Evolutionary conservation across 2,888 invertebrate species (phyloP), one percentile per base, ranked within the genome.

Genomic region (Amorpha juglandis): DNA sequence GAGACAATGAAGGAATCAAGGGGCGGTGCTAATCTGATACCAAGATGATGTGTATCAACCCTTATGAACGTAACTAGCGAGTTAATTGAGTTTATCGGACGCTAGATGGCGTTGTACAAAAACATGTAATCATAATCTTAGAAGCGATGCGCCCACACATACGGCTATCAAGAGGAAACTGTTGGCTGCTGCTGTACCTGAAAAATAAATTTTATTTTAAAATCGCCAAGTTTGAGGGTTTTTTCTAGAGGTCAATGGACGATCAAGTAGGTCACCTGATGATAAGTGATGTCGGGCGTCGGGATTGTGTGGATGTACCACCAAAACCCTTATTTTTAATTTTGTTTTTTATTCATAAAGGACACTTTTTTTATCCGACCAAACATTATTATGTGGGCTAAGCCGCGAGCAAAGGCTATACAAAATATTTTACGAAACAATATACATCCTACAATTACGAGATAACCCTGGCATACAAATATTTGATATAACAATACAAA

Each of bases 41-140:
- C 42, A 42, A 7, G 2, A 8, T 42, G 42, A 45, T 45, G 45
- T 45, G 14, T 45, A 14, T 14, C 45, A 45, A 45, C 45, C 45
- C 71, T 69, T 33, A 53, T 35, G 1, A 33, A 53, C 53, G n/a
- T 74, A 68, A 74, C 68, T 74, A 76, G 74, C 73, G 74, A 74
- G 73, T 69, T 78, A 78, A 78, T 78, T 78, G 77, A 77, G 75
- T 74, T 71, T 74, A 70, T 55, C 64, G 63, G 65, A 45, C 64
- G 67, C 67, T 65, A 45, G 42, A 67, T 63, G 66, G 63, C 65
- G 51, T 69, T 67, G 67, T 64, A 68, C 65, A 66, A 65, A 65
- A 52, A 64, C 27, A 68, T 69, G 71, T 67, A 72, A 83, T 84
- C 83, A 84, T 83, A 84, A 83, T 64, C 35, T 48, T 55, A 64